Conservation (phyloP, 2,888 invertebrate species). For the Hemistola chrysoprasaria region DNA sequence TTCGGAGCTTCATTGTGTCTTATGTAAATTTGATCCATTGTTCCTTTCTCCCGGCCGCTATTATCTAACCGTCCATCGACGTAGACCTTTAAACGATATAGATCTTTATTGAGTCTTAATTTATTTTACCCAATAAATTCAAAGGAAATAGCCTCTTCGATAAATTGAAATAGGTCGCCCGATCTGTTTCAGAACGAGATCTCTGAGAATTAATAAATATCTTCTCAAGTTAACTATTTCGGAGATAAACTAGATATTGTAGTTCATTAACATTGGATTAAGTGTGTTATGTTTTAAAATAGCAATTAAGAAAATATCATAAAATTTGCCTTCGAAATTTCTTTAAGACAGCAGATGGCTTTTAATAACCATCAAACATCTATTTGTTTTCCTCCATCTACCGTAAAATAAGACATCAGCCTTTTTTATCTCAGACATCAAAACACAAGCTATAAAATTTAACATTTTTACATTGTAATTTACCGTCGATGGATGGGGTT, state of each 20-base stretch:
- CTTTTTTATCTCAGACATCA: conserved; percentile 30
- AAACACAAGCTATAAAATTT: conserved; percentile 36
- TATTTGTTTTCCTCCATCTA: conserved; percentile 28
- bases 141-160: conserved; percentile 19
- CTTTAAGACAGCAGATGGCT: conserved; percentile 20
- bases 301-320: conserved; percentile 6
- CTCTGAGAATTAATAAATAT: background rate
- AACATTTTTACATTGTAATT: conserved; percentile 44
- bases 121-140: conserved; percentile 23
- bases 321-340: conserved; percentile 5
- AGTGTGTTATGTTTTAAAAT: background rate
- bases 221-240: background rate
- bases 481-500: conserved; percentile 44
- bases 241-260: conserved; percentile 2
- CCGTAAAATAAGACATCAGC: conserved; percentile 32
- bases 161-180: conserved; percentile 18
- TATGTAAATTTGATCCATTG: conserved; percentile 38
- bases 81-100: conserved; percentile 23
- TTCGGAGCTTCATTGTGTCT: conserved; percentile 22
- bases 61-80: conserved; percentile 29
- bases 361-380: conserved; percentile 28
- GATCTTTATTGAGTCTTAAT: conserved; percentile 24
- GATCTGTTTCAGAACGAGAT: conserved; percentile 9
- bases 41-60: conserved; percentile 30
- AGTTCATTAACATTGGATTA: background rate